Evolutionary conservation across 64 coral and sea anemone species (phyloP), one percentile per base, ranked within the genome.

Genomic region (Acropora yongei): DNA sequence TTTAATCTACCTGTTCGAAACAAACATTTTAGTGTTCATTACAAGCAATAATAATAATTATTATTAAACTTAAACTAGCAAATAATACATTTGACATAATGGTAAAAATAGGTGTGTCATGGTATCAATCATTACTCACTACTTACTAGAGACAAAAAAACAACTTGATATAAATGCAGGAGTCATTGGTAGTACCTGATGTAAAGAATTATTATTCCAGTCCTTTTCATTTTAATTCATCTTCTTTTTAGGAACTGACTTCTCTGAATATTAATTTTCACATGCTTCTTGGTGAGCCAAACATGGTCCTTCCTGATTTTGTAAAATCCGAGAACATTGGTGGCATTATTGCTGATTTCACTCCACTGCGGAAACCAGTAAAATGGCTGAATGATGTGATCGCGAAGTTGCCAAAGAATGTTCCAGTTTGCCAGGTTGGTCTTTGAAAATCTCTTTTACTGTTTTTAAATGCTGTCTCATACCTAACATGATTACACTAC

Each of bases 241-340:
- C 44, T 91, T 74, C 18, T 20, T 80, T 67, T 5, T 61, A 95
- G 93, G 93, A 95, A 14, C 72, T 95, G 39, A 72, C 72, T 40
- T 68, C 85, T 57, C 82, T 95, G 1, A 76, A 91, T 51, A 88
- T 95, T 13, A 78, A 68, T 19, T 95, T 95, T 61, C 93, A 95
- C 57, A 60, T 95, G 69, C 80, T 91, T 57, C 93, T 95, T 95
- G 93, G 93, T 71, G 89, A 95, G 57, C 89, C 93, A 60, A 75
- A 82, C 47, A 58, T 44, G 41, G 76, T 80, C 6, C 74, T 95
- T 69, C 82, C 82, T 43, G 71, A 87, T 17, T 95, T 95, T 65
- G 19, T 95, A 2, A 50, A 90, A 57, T 69, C 75, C 0, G 44
- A 86, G 40, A 11, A 76, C 49, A 86, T 95, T 88, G 93, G 88